Evolutionary conservation across 64 coral and sea anemone genomes (phyloP).

Genomic region (Porites lutea): DNA sequence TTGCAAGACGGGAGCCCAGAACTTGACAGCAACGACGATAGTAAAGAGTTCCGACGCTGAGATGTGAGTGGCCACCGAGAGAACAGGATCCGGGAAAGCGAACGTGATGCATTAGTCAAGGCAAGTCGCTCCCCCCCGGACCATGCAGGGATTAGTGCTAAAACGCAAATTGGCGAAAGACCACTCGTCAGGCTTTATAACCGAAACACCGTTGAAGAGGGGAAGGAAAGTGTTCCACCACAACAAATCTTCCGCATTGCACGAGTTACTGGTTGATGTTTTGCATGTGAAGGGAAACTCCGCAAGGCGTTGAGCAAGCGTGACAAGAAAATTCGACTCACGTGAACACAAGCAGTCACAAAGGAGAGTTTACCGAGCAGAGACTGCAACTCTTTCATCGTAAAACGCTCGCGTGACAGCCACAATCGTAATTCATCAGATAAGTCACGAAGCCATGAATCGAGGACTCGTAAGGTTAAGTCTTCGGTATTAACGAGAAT

Average conservation of each 20-base stretch:
- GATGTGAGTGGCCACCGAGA: constrained; percentile 15
- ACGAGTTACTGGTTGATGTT: background rate
- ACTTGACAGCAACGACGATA: background rate
- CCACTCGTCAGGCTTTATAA: too few species aligned
- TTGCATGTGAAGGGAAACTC: background rate
- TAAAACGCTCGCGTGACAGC: background rate
- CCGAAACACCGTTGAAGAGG: too few species aligned
- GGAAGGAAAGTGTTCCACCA: too few species aligned
- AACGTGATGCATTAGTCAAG: background rate
- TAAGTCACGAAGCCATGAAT: background rate
- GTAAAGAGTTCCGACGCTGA: constrained; percentile 17
- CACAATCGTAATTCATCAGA: background rate
- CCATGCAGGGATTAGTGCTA: background rate
- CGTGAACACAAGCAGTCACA: background rate
- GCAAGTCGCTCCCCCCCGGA: background rate
- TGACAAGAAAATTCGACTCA: constrained; percentile 11
- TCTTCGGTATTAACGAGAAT: background rate
- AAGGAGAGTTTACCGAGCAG: constrained; percentile 25
- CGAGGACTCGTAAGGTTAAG: background rate
- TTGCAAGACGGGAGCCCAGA: constrained; percentile 14
- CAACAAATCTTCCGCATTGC: background rate
- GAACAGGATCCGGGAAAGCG: background rate
- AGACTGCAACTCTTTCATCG: background rate
- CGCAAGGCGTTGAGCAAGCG: constrained; percentile 12
- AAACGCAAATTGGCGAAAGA: too few species aligned